These are phyloP conservation scores for Ferdinandea cuprea DNA, from an alignment of 2,888 invertebrate genomes.

Conservation along the genomic window DNA sequence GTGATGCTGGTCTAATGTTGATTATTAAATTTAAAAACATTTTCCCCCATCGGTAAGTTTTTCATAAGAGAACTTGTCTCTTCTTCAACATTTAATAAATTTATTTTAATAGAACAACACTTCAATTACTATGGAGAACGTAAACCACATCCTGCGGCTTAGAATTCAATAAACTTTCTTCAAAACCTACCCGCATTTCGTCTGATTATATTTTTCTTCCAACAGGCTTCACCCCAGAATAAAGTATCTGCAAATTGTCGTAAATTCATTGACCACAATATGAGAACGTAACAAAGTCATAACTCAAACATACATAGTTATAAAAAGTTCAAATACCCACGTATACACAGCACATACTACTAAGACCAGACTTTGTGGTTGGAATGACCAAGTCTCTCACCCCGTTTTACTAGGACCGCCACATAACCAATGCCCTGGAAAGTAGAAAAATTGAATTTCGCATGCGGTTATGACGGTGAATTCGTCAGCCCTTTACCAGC, in stretches of 20 bases:
- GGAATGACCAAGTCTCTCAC: slow-evolving; percentile 36
- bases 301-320: slow-evolving; percentile 44
- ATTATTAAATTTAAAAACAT: too few species aligned
- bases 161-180: slow-evolving; percentile 14
- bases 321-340: slow-evolving; percentile 1
- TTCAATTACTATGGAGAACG: not conserved
- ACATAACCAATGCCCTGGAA: slow-evolving; percentile 40
- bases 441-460: slow-evolving; percentile 48
- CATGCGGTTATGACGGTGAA: slow-evolving; percentile 16
- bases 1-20: too few species aligned
- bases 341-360: not conserved
- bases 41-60: too few species aligned
- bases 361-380: slow-evolving; percentile 23
- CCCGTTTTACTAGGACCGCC: not conserved
- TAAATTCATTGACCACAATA: slow-evolving; percentile 54
- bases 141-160: not conserved
- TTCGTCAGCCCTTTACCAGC: slow-evolving; percentile 42
- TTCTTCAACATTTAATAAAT: too few species aligned
- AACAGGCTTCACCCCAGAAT: slow-evolving; percentile 4
- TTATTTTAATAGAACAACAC: not conserved
- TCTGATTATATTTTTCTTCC: not conserved
- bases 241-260: slow-evolving; percentile 15
- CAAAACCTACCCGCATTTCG: not conserved
- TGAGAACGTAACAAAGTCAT: slow-evolving; percentile 56
- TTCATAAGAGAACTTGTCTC: too few species aligned